These are phyloP conservation scores for Lithobates sylvaticus DNA, from an alignment of 2,797 vertebrate genomes.

Conservation along the genomic window DNA sequence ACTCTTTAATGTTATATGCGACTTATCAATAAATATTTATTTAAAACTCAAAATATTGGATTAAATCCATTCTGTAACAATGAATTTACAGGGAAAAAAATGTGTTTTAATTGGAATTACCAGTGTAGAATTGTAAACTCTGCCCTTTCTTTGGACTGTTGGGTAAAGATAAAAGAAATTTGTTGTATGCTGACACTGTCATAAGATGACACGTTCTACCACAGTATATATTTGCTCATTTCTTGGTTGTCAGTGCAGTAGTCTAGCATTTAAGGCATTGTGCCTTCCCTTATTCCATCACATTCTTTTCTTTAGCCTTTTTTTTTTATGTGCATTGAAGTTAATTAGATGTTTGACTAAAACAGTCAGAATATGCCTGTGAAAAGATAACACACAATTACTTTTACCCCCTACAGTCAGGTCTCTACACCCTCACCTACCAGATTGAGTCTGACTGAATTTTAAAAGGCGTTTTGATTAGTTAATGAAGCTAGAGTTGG, in stretches of 20 bases:
- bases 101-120: neutral
- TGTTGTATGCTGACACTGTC: neutral
- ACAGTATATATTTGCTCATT: neutral
- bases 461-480: conserved; percentile 55
- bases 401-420: conserved; percentile 55
- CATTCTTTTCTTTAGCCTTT: conserved; percentile 38
- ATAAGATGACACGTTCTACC: no score
- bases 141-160: neutral
- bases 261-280: conserved; percentile 18
- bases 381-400: conserved; percentile 63
- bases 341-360: conserved; percentile 62
- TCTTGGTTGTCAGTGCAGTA: neutral
- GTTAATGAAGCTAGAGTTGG: conserved; percentile 56
- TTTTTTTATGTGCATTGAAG: conserved; percentile 56
- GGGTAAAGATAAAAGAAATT: neutral
- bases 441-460: conserved; percentile 45
- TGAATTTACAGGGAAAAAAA: no score
- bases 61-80: no score
- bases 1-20: no score
- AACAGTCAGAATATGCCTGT: conserved; percentile 59
- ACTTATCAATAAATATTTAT: no score
- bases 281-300: conserved; percentile 40
- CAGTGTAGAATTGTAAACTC: neutral
- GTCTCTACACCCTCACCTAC: conserved; percentile 53
- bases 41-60: no score